A percentile compares a stretch with the other conserved stretches of the same genome.
phyloP scores from a whole-genome alignment of 2,113 vertebrate species.

The Neolamprologus hecqui region DNA sequence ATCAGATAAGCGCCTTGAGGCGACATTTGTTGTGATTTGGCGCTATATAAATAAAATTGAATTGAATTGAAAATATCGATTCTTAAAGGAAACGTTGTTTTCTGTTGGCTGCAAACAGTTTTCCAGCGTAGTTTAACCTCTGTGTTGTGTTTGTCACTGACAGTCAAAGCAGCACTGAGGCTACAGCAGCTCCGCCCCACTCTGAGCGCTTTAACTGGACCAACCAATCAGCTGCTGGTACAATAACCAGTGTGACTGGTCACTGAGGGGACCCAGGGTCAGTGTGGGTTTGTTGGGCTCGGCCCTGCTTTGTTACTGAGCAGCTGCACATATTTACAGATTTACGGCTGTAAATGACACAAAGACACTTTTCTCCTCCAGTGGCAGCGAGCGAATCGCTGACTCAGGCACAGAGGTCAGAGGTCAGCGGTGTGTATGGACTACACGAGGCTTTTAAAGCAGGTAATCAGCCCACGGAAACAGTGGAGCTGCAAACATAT shows the following conservation, averaged over 20 bases:
- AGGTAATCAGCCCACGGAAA: neutral
- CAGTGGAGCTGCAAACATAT: neutral
- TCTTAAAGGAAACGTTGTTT: neutral
- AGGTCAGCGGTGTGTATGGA: neutral
- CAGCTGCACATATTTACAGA: neutral
- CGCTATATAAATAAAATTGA: no score
- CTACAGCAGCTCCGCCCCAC: neutral
- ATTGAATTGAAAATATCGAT: no score
- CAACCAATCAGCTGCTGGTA: neutral
- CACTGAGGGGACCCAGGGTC: neutral
- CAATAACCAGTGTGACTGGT: neutral
- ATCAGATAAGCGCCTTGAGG: no score
- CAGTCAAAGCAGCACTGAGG: neutral
- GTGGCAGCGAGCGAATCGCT: accelerated
- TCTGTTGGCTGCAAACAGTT: neutral
- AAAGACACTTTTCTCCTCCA: neutral
- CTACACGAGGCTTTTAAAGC: neutral
- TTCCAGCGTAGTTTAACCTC: neutral
- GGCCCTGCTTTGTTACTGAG: neutral
- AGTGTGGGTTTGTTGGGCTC: neutral
- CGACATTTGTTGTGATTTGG: no score
- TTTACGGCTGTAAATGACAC: neutral
- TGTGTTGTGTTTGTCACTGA: neutral
- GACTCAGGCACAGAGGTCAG: neutral
- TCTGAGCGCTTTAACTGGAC: neutral